A percentile compares a stretch with the other conserved stretches of the same genome.
phyloP scores from a whole-genome alignment of 2,888 invertebrate species.

The Oegoconia quadripuncta region DNA sequence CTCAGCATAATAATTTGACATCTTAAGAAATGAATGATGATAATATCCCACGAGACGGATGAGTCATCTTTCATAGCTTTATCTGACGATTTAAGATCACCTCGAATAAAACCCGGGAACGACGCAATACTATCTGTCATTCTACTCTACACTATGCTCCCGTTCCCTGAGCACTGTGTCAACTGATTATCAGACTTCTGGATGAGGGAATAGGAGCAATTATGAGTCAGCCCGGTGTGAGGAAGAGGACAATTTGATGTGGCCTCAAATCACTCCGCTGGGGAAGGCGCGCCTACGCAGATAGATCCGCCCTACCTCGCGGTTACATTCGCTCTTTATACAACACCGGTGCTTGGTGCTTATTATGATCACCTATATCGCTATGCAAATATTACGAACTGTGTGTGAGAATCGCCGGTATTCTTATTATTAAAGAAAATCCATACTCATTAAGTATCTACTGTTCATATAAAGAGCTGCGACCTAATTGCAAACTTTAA shows the following conservation, averaged over 20 bases:
- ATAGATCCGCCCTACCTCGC: conserved; percentile 51
- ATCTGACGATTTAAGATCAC: background rate
- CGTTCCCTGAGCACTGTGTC: conserved; percentile 42
- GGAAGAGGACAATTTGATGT: conserved; percentile 73
- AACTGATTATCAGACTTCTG: conserved; percentile 51
- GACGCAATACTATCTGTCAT: conserved; percentile 44
- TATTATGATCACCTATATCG: conserved; percentile 6
- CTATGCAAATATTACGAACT: conserved; percentile 2
- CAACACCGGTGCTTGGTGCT: conserved; percentile 10
- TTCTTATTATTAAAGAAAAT: too few relatives aligned
- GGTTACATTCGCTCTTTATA: conserved; percentile 10
- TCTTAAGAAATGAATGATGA: conserved; percentile 16
- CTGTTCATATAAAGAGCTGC: too few relatives aligned
- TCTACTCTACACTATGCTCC: conserved; percentile 42
- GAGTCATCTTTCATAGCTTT: conserved; percentile 4
- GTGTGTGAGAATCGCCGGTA: too few relatives aligned
- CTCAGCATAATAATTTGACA: conserved; percentile 18
- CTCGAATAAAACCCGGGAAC: conserved; percentile 8
- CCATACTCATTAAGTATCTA: too few relatives aligned
- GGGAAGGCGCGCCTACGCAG: conserved; percentile 67
- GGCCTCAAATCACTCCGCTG: conserved; percentile 73
- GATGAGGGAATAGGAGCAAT: conserved; percentile 51
- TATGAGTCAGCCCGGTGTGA: conserved; percentile 48
- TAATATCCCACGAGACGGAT: conserved; percentile 2
- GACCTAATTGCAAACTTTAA: too few relatives aligned